Evolutionary conservation across 2,888 invertebrate species (phyloP).

Genomic region (Sesia apiformis): DNA sequence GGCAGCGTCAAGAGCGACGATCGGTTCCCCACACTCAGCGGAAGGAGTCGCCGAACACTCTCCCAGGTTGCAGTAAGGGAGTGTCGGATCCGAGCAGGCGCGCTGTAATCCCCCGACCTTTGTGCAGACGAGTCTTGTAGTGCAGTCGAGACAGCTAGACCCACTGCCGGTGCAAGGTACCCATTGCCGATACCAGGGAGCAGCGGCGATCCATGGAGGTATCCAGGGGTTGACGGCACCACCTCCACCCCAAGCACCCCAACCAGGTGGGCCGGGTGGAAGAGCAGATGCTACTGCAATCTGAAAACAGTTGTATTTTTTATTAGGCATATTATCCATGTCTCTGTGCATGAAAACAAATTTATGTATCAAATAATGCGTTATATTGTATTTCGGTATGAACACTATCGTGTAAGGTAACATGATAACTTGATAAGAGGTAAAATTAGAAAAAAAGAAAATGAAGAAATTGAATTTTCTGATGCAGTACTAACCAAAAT

Average conservation of each 20-base stretch:
- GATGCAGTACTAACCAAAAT: slow-evolving; percentile 40
- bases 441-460: background rate
- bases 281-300: slow-evolving; percentile 38
- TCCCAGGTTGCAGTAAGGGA: slow-evolving; percentile 62
- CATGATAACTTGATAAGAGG: too few relatives aligned
- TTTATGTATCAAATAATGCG: too few relatives aligned
- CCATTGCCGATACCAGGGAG: slow-evolving; percentile 60
- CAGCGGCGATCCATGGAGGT: slow-evolving; percentile 53
- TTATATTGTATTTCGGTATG: too few relatives aligned
- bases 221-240: slow-evolving; percentile 42
- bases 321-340: background rate
- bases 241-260: slow-evolving; percentile 14
- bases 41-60: slow-evolving; percentile 59
- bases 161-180: slow-evolving; percentile 45
- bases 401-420: too few relatives aligned
- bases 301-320: slow-evolving; percentile 17
- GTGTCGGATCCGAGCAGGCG: slow-evolving; percentile 47
- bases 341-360: too few relatives aligned
- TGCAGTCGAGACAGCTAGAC: slow-evolving; percentile 44
- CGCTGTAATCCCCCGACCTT: slow-evolving; percentile 48
- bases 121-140: slow-evolving; percentile 50
- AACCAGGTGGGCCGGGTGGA: slow-evolving; percentile 23
- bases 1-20: background rate
- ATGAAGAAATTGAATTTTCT: background rate
- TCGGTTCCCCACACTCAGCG: slow-evolving; percentile 33